These are phyloP conservation scores for Eumeta japonica DNA, from an alignment of 1,140 invertebrate species.

Conservation along the genomic window DNA sequence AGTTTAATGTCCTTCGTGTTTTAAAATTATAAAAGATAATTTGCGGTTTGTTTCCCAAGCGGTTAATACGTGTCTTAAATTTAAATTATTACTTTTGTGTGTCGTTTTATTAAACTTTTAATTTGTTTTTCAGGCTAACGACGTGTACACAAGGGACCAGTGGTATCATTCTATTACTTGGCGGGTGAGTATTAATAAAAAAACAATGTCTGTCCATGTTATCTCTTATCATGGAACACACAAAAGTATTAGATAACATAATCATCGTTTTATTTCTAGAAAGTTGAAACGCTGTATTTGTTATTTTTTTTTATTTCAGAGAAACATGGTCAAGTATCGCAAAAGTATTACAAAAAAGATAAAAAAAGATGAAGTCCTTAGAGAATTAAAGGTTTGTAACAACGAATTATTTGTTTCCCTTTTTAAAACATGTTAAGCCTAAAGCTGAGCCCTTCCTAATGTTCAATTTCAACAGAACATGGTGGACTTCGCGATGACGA, in stretches of 20 bases:
- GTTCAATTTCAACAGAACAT: conserved; percentile 61
- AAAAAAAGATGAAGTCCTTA: conserved; percentile 75
- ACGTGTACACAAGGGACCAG: conserved; percentile 78
- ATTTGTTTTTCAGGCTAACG: conserved; percentile 62
- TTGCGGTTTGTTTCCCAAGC: no score
- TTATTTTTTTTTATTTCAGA: conserved; percentile 58
- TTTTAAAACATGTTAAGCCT: conserved; percentile 3
- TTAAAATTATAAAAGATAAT: no score
- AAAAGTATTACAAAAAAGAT: conserved; percentile 67
- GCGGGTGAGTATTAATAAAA: conserved; percentile 65
- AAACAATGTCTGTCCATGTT: conserved; percentile 2
- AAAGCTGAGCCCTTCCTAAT: not conserved
- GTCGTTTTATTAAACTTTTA: no score
- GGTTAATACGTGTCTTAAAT: no score
- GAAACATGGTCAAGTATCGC: conserved; percentile 77
- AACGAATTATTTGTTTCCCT: no score
- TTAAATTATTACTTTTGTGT: no score
- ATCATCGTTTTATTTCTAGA: no score
- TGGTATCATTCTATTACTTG: conserved; percentile 83
- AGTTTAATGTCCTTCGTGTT: no score
- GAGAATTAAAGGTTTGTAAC: conserved; percentile 74
- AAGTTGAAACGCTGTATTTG: no score
- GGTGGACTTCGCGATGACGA: conserved; percentile 76
- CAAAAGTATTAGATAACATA: no score
- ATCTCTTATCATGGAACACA: no score